These are phyloP conservation scores for Bombus picipes DNA, from an alignment of 1,140 invertebrate genomes.

Conservation along the genomic window DNA sequence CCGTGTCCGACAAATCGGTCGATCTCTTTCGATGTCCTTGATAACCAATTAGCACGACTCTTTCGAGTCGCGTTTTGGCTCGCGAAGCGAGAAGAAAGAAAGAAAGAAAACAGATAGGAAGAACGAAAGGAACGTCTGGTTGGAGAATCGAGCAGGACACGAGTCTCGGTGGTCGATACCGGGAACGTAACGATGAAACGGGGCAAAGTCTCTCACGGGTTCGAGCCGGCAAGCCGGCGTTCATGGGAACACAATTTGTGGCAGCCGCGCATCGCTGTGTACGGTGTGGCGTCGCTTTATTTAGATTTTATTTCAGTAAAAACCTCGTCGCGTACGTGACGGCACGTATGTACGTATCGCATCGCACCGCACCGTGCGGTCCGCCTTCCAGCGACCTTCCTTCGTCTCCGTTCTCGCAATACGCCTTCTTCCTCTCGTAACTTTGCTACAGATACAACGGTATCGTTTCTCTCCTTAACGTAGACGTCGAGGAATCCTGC, in stretches of 20 bases:
- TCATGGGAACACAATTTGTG: slow-evolving; percentile 69
- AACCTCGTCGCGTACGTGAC: slow-evolving; percentile 74
- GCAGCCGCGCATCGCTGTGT: slow-evolving; percentile 27
- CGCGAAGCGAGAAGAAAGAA: fast-evolving
- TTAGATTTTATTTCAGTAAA: slow-evolving; percentile 77
- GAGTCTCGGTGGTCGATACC: slow-evolving; percentile 26
- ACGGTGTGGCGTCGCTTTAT: slow-evolving; percentile 70
- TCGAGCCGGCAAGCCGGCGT: background rate
- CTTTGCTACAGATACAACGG: background rate
- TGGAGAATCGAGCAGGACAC: background rate
- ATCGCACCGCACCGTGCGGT: slow-evolving; percentile 24
- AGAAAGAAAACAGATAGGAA: fast-evolving
- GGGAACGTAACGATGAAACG: slow-evolving; percentile 34
- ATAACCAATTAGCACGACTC: background rate
- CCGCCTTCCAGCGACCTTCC: slow-evolving; percentile 38
- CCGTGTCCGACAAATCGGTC: background rate
- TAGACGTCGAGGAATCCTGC: background rate
- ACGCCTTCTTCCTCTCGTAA: background rate
- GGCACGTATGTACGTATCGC: slow-evolving; percentile 64
- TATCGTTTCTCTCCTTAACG: background rate
- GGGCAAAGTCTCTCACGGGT: slow-evolving; percentile 53
- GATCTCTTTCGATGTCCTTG: background rate
- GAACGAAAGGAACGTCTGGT: background rate
- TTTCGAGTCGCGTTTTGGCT: background rate
- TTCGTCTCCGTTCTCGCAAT: background rate